Evolutionary conservation across 2,113 vertebrate species (phyloP).

Genomic region (Mandrillus leucophaeus): DNA sequence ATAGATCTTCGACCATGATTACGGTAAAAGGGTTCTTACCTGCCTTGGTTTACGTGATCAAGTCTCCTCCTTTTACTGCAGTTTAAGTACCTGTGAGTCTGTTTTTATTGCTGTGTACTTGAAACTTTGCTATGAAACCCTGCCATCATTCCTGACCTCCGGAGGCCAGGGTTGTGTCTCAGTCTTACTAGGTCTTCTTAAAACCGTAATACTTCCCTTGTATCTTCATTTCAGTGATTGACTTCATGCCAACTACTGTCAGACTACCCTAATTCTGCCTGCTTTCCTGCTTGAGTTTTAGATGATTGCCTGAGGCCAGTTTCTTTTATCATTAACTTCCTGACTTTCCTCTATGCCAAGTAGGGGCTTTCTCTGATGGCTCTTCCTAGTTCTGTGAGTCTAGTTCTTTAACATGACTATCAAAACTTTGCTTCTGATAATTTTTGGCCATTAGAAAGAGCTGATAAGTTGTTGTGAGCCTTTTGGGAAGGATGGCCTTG

Average conservation of each 20-base stretch:
- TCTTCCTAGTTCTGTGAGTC: neutral
- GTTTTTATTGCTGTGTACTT: neutral
- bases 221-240: neutral
- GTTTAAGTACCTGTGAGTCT: neutral
- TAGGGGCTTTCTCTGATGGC: neutral
- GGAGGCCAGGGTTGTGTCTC: neutral
- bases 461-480: neutral
- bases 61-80: neutral
- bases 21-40: neutral
- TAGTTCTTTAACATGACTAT: neutral
- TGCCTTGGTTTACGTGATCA: neutral
- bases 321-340: conserved; percentile 30
- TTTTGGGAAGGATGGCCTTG: neutral
- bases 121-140: neutral
- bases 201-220: neutral
- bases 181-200: neutral
- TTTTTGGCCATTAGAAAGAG: neutral
- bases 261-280: neutral
- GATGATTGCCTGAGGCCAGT: neutral
- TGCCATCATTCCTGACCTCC: neutral
- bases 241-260: neutral
- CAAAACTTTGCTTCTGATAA: neutral
- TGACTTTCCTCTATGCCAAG: neutral
- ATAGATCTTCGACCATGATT: neutral
- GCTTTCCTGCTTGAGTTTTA: neutral